These are phyloP conservation scores for Erynnis tages DNA, from an alignment of 2,888 invertebrate species.

Conservation along the genomic window DNA sequence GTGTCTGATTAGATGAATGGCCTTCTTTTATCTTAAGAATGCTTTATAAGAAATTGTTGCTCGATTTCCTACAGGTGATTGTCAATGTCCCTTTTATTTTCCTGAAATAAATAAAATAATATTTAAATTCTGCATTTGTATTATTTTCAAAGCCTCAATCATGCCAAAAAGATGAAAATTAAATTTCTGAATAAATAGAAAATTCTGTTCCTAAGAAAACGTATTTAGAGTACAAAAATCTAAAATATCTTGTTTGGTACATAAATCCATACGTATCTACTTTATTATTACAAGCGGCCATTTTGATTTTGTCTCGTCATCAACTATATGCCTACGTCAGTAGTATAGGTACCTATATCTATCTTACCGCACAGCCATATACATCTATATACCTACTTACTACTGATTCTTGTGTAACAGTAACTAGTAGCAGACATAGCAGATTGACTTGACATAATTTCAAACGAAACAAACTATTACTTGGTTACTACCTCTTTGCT, in stretches of 20 bases:
- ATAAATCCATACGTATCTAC: no score
- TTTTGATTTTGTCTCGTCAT: constrained; percentile 25
- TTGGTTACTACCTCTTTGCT: no score
- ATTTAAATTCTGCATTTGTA: constrained; percentile 15
- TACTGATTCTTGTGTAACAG: no score
- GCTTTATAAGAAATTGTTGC: constrained; percentile 24
- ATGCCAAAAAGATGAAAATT: no score
- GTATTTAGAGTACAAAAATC: no score
- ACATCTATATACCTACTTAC: no score
- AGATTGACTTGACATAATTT: no score
- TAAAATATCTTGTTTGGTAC: no score
- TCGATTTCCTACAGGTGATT: constrained; percentile 25
- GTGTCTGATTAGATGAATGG: constrained; percentile 23
- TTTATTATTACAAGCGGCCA: constrained; percentile 17
- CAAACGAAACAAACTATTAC: no score
- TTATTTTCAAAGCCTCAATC: constrained; percentile 11
- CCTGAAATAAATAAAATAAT: constrained; percentile 27
- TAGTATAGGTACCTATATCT: constrained; percentile 2
- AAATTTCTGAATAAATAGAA: no score
- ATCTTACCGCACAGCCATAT: not conserved
- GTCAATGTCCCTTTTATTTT: constrained; percentile 27
- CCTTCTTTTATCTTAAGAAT: constrained; percentile 25
- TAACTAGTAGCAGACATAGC: no score
- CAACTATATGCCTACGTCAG: not conserved
- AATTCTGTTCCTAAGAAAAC: no score